phyloP scores from a whole-genome alignment of 2,113 vertebrate species.

The Phrynosoma platyrhinos region DNA sequence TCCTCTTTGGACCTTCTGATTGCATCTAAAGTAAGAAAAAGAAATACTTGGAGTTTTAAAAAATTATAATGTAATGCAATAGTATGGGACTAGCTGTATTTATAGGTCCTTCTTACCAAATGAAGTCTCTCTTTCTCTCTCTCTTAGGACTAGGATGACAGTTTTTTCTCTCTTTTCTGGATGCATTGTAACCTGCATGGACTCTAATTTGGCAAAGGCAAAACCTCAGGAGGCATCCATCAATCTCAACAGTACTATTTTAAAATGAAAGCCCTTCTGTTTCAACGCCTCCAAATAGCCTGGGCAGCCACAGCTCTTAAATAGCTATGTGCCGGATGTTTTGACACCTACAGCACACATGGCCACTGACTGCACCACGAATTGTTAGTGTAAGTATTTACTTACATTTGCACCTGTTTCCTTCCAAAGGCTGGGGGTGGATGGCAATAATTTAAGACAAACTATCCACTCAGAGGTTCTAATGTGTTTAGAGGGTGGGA shows the following conservation, averaged over 20 bases:
- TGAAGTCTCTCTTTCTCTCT: background rate
- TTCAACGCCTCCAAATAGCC: slow-evolving; percentile 17
- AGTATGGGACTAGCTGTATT: background rate
- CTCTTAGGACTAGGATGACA: background rate
- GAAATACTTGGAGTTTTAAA: background rate
- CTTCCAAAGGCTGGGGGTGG: background rate
- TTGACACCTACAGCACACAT: slow-evolving; percentile 16
- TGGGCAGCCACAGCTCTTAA: background rate
- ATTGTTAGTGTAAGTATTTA: background rate
- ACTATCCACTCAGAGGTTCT: too few relatives aligned
- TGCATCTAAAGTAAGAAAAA: background rate
- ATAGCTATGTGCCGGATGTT: background rate
- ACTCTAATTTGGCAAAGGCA: slow-evolving; percentile 37
- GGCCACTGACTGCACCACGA: background rate
- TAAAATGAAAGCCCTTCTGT: background rate
- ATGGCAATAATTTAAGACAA: background rate
- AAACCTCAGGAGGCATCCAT: slow-evolving; percentile 19
- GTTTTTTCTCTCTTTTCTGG: background rate
- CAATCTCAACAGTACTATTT: background rate
- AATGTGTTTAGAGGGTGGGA: too few relatives aligned
- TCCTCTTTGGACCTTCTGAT: background rate
- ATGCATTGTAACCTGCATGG: slow-evolving; percentile 4
- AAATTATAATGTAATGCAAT: background rate
- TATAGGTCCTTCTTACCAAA: background rate
- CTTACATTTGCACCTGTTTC: background rate